Evolutionary conservation across 2,888 invertebrate species (phyloP).

Genomic region (Aphodius granarius): DNA sequence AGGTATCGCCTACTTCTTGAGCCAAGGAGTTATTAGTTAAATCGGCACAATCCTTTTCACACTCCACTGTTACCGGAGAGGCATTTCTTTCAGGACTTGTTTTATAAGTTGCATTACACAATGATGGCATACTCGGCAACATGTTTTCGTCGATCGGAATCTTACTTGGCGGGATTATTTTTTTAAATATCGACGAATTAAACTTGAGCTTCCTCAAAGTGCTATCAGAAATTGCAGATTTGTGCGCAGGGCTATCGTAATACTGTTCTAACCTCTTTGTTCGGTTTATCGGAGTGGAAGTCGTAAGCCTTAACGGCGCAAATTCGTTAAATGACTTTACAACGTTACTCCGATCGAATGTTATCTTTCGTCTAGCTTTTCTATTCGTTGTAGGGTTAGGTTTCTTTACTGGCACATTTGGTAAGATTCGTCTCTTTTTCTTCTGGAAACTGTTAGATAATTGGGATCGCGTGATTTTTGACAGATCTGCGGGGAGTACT

Average conservation of each 20-base stretch:
- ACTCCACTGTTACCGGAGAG: neutral
- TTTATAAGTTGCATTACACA: conserved; percentile 42
- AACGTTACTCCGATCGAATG: conserved; percentile 12
- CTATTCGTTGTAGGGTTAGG: conserved; percentile 1
- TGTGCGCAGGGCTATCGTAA: conserved; percentile 20
- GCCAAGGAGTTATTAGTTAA: neutral
- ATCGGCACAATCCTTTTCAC: neutral
- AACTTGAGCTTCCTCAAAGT: conserved; percentile 33
- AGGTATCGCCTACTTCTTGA: neutral
- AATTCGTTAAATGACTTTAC: conserved; percentile 15
- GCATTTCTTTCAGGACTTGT: conserved; percentile 22
- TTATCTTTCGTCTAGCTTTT: conserved; percentile 8
- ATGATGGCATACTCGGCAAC: conserved; percentile 50
- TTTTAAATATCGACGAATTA: conserved; percentile 40
- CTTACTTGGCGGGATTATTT: conserved; percentile 12
- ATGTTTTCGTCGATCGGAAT: conserved; percentile 28
- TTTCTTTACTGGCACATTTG: conserved; percentile 20
- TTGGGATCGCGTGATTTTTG: conserved; percentile 34
- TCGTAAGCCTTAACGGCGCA: neutral
- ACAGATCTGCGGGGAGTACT: conserved; percentile 19
- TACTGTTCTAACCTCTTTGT: conserved; percentile 31
- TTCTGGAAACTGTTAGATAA: conserved; percentile 30
- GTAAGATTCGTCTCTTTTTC: conserved; percentile 21
- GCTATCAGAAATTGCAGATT: conserved; percentile 2
- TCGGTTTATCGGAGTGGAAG: conserved; percentile 22